Evolutionary conservation across 2,113 vertebrate genomes (phyloP), one percentile per base, ranked within the genome.

Genomic region (Pelecanus crispus): DNA sequence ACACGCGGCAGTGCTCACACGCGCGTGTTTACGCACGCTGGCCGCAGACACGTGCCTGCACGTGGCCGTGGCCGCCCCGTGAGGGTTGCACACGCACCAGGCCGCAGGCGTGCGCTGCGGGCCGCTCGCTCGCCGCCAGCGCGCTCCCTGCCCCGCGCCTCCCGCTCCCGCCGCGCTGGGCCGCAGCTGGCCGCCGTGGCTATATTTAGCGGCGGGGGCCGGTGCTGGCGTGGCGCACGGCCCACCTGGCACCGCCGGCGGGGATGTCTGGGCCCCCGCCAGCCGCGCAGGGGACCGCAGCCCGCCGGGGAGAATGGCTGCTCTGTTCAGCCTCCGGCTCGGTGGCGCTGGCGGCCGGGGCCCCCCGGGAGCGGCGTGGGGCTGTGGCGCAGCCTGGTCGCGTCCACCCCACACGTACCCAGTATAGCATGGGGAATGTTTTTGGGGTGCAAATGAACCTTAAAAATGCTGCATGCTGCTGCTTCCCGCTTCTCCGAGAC

Each of bases 301-400:
- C 81, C 56, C 2, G 78, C 88, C 91, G 86, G 45, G 36, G 56
- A 92, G 92, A 96, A 95, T 94, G 95, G 49, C 3, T 0, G 80
- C 92, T 96, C 90, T 96, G 95, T 96, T 96, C 68, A 8, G 61
- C 71, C 21, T 31, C 87, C 59, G 50, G 78, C 94, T 81, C 14
- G 2, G 55, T 87, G 95, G 88, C 88, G 82, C 95, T 90, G 89
- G 85, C 4, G 49, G 86, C 5, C 2, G 82, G 70, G 70, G n/a
- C 40, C 70, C 59, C 61, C 44, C 1, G 29, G 92, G 89, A 90
- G 62, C 56, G 34, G 40, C 28, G 1, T 55, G 78, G 58, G 63
- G 73, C 68, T 78, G 88, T 29, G 78, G 68, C 58, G 32, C 15
- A 53, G 63, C 47, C 17, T 9, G 8, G 77, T 40, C 3, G 2